Evolutionary conservation across 2,797 vertebrate genomes (phyloP), one percentile per base, ranked within the genome.

Genomic region (Pseudomugil tenellus): DNA sequence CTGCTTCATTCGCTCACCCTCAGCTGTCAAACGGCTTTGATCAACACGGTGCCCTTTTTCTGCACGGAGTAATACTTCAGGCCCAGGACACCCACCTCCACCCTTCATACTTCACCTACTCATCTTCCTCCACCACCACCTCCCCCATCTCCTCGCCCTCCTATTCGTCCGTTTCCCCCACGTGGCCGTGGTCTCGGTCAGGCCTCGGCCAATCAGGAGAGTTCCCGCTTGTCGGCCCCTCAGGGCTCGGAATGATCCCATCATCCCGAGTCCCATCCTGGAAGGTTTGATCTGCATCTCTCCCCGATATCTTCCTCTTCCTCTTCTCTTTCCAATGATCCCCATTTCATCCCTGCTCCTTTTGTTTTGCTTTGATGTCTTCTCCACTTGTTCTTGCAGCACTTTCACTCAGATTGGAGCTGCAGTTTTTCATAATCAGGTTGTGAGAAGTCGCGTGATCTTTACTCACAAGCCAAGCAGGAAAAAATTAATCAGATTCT

Each of bases 201-300:
- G 92, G 91, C 85, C 93, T 90, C 85, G 85, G 92, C 92, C 94
- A 93, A 85, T 92, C 94, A 70, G 94, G 92, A 90, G 95, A 95
- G 87, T 83, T 86, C 92, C 91, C 80, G 86, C 94, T 95, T 93
- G 95, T 94, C 94, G 91, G 95, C 94, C 94, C 95, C 87, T 92
- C 95, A 81, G 95, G 94, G 92, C 92, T 94, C 72, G 94, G 94
- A 93, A 86, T 92, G 91, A 88, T 95, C 82, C 94, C 94, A 23
- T 95, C 95, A 82, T 96, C 95, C 94, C 94, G 93, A 93, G 93
- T 98, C 88, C 96, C 95, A 80, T 94, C 95, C 92, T 97, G 96
- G 96, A 98, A 98, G 96, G 96, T 98, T 96, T 95, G 96, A 89
- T 31, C 55, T 70, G 54, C 74, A 8, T 14, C 12, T 21, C 48